phyloP scores from a whole-genome alignment of 2,888 invertebrate genomes.

The Pelosia muscerda region DNA sequence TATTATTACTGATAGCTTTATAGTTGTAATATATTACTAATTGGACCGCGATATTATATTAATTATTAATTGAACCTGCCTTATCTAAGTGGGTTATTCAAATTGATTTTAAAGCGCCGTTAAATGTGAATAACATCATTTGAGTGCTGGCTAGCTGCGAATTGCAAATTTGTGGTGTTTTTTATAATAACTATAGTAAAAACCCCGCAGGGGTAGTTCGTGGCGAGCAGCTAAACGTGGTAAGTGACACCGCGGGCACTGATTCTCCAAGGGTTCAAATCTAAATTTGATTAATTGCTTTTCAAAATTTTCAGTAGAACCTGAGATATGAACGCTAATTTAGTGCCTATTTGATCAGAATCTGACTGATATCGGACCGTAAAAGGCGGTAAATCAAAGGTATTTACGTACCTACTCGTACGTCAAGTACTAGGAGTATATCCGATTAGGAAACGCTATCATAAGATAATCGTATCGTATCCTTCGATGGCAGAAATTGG shows the following conservation, averaged over 20 bases:
- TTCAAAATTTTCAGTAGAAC: too few species aligned
- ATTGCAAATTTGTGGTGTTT: not conserved
- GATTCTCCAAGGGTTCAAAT: too few species aligned
- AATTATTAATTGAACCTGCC: not conserved
- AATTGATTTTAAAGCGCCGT: conserved; percentile 35
- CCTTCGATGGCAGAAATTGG: not conserved
- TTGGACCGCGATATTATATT: not conserved
- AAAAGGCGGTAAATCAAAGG: not conserved
- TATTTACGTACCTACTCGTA: too few species aligned
- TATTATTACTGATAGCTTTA: not conserved
- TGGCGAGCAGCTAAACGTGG: too few species aligned
- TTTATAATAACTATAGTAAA: too few species aligned
- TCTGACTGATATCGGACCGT: not conserved
- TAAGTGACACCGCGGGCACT: too few species aligned
- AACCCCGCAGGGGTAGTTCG: too few species aligned
- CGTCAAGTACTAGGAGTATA: too few species aligned
- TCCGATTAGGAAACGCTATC: not conserved
- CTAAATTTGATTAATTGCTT: too few species aligned
- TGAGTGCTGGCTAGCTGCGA: not conserved
- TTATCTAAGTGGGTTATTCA: conserved; percentile 41
- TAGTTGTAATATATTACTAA: not conserved
- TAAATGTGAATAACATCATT: conserved; percentile 21
- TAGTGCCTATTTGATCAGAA: not conserved
- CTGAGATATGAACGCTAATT: too few species aligned
- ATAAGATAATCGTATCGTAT: not conserved